Base-by-base conservation (phyloP, 1,140 invertebrate species). In the Melipona quadrifasciata region DNA sequence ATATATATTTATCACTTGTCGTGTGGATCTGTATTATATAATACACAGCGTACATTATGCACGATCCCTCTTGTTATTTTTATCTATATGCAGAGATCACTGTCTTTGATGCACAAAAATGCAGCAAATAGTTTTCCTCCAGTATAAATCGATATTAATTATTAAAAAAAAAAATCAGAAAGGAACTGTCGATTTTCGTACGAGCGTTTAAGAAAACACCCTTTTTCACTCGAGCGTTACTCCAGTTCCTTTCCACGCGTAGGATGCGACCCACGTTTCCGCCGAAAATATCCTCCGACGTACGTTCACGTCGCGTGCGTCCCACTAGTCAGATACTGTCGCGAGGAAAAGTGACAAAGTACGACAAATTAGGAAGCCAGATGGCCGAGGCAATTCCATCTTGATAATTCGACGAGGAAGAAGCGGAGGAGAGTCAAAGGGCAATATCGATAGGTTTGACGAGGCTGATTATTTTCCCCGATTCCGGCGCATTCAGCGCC, bases 391-490 rank as follows among this genome's bases (percentile, higher is more conserved):
- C 34, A 27, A 47, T 6, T 12, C 39, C 68, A 61, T 80, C 64
- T 11, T 8, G 39, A 71, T 74, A 75, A 67, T 55, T 76, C 34
- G 10, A 34, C 11, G 47, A 55, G 12, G n/a, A 61, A 14, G 39
- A 16, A 27, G 39, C 19, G 4, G 31, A 31, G 39, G 39, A 47
- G 19, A 55, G 55, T 78, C 81, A 34, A 79, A 70, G 64, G 21
- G 34, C 55, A 53, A 77, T 68, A 68, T 82, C 70, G 31, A 84
- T 65, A 31, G 64, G 21, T 81, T 79, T 17, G 55, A 76, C 79
- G 75, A 80, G 61, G 64, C 80, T 88, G 83, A 86, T 89, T 82
- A 88, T 87, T 71, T 74, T 17, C 27, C n/a, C 27, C 27, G 27
- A 34, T 39, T 74, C 61, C 64, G 21, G 65, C 17, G 47, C 34